These are phyloP conservation scores for Asarcornis scutulata DNA, from an alignment of 2,113 vertebrate genomes.

Conservation along the genomic window DNA sequence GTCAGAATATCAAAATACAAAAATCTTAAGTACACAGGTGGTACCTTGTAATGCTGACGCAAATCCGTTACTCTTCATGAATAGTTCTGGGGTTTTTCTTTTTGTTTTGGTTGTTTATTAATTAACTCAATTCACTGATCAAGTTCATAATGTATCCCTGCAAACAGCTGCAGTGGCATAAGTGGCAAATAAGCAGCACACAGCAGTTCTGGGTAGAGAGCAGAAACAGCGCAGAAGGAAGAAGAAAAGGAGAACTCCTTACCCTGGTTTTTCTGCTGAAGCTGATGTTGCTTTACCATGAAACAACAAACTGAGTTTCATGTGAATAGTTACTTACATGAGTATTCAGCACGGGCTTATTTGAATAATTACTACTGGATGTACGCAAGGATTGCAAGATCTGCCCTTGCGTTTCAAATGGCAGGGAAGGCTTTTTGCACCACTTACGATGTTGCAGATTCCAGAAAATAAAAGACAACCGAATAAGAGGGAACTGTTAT, in stretches of 20 bases:
- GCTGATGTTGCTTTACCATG: neutral
- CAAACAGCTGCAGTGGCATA: neutral
- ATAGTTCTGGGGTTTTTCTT: neutral
- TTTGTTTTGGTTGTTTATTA: neutral
- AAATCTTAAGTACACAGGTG: neutral
- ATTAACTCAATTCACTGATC: neutral
- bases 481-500: neutral
- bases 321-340: neutral
- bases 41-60: neutral
- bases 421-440: neutral
- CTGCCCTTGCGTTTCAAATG: neutral
- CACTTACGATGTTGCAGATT: neutral
- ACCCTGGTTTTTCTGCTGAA: neutral
- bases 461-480: neutral
- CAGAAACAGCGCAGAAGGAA: neutral
- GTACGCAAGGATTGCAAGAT: conserved; percentile 11
- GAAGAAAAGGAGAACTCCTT: conserved; percentile 31
- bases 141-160: neutral
- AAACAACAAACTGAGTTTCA: neutral
- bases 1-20: neutral
- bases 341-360: conserved; percentile 13
- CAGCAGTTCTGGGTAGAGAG: neutral
- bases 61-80: neutral
- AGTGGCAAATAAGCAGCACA: neutral
- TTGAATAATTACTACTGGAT: conserved; percentile 46